Evolutionary conservation across 2,797 vertebrate genomes (phyloP).

Genomic region (Micrastur ruficollis): DNA sequence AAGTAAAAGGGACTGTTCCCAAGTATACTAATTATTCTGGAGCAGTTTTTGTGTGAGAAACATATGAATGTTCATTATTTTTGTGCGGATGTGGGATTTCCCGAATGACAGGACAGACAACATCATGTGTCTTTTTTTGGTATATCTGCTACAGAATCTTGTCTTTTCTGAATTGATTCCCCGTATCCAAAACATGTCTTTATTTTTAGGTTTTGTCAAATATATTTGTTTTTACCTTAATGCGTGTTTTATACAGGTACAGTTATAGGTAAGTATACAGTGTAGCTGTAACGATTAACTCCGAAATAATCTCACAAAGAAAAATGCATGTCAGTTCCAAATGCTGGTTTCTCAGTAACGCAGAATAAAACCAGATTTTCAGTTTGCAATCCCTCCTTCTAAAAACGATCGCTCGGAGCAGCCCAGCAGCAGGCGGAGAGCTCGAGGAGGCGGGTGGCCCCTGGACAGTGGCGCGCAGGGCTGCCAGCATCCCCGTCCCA

Average conservation of each 20-base stretch:
- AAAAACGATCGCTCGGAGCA: fast-evolving
- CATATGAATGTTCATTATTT: not conserved
- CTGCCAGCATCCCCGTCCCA: not conserved
- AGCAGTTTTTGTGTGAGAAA: not conserved
- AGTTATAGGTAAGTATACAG: not conserved
- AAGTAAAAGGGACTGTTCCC: not conserved
- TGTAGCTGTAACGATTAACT: not conserved
- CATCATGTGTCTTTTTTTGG: not conserved
- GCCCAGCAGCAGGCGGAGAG: not conserved
- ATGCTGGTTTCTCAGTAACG: not conserved
- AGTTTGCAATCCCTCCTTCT: not conserved
- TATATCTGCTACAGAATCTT: not conserved
- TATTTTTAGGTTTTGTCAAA: not conserved
- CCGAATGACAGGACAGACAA: not conserved
- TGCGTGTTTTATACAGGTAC: not conserved
- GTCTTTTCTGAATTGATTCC: not conserved
- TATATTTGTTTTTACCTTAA: not conserved
- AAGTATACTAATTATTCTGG: not conserved
- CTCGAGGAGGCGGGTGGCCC: not conserved
- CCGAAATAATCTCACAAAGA: not conserved
- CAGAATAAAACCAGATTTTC: not conserved
- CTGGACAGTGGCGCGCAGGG: not conserved
- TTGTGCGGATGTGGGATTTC: not conserved
- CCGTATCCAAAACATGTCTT: not conserved
- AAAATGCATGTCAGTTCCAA: not conserved